These are phyloP conservation scores for Tanytarsus gracilentus DNA, from an alignment of 2,888 invertebrate species.

Conservation along the genomic window DNA sequence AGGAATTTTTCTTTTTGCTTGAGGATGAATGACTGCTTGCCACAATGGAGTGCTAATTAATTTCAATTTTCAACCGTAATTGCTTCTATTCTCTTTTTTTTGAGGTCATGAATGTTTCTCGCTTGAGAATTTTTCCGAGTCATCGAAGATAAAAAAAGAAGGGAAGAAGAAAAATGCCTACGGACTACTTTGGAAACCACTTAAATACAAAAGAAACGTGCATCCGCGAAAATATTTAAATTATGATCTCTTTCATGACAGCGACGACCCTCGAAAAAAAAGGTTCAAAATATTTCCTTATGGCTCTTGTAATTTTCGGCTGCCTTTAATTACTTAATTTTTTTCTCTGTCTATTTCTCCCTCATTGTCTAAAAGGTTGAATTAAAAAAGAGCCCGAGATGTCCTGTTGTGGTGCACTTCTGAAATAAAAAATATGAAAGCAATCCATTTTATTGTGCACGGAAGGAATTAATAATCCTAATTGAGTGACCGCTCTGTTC, in stretches of 20 bases:
- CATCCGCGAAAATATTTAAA: conserved; percentile 1
- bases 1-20: not conserved
- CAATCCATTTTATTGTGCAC: not conserved
- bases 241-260: conserved; percentile 2
- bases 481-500: conserved; percentile 19
- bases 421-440: not conserved
- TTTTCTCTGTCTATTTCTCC: too few relatives aligned
- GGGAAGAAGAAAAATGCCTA: too few relatives aligned
- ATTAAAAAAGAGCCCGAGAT: not conserved
- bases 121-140: not conserved
- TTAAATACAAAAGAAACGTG: not conserved
- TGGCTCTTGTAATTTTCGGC: conserved; percentile 4
- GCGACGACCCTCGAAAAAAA: not conserved
- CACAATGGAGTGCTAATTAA: too few relatives aligned
- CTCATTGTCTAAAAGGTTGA: too few relatives aligned
- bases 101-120: too few relatives aligned
- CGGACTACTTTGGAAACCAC: not conserved
- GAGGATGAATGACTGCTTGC: not conserved
- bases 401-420: not conserved
- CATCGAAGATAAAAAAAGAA: not conserved
- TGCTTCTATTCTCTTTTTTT: not conserved
- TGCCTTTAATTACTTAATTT: conserved; percentile 15
- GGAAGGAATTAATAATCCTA: conserved; percentile 24
- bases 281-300: not conserved
- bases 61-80: conserved; percentile 13